Base-by-base conservation (phyloP, 1,140 invertebrate species). In the Drosophila malerkotliana region DNA sequence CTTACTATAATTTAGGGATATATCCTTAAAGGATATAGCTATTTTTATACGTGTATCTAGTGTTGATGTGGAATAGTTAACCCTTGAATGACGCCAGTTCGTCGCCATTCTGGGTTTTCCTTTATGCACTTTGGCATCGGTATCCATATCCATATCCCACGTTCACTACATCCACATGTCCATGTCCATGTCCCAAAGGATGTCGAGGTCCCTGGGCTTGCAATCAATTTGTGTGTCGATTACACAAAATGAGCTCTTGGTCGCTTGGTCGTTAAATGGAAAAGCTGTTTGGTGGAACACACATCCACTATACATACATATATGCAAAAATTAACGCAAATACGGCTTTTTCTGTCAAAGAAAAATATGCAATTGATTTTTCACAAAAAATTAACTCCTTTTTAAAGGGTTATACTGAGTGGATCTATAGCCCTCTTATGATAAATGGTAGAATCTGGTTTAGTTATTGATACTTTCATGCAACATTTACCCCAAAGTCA, bases 301-400 rank as follows among this genome's bases (percentile, higher is more conserved):
- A 18, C 32, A 49, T 15, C 51, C n/a, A 24, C 24, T 37, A 37
- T 12, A 37, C 9, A 3, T 12, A 37, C 15, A 12, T 10, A 18
- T 75, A 62, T 79, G 77, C 60, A 62, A 79, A 32, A 79, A 79
- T 79, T 79, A 79, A 79, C 45, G 69, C 62, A 79, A 79, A 62
- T 41, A 57, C 37, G 62, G 54, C 41, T 44, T 30, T 49, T 49
- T 34, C 39, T 59, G 34, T 76, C 55, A 76, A 49, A 55, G 44
- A 51, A 24, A 55, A 66, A 75, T 59, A 55, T 56, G 30, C 53
- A 15, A 76, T 54, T 61, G 73, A 77, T 71, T 77, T 77, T 28
- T 28, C 9, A 2, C 14, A 21, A 15, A 41, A 14, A 41, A 14
- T 5, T 41, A n/a, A 14, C n/a, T 45, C 4, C 8, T 45, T 32